A percentile compares a stretch with the other conserved stretches of the same genome.
Conservation (phyloP, 2,113 vertebrate species). For the Nestor notabilis region DNA sequence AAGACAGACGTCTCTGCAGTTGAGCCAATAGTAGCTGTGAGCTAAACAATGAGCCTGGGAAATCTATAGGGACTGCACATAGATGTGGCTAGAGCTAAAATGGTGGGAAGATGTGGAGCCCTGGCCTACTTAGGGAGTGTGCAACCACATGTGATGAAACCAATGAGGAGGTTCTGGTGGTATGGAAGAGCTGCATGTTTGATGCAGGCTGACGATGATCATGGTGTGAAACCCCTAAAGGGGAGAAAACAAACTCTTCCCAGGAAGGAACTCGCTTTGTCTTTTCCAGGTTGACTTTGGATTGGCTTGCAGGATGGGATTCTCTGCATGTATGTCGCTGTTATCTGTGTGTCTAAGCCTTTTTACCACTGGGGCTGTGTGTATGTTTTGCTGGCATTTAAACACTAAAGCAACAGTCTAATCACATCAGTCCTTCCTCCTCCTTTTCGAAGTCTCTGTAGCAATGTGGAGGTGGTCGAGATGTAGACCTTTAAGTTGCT, state of each 20-base stretch:
- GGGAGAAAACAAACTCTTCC: neutral
- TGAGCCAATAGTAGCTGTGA: constrained; percentile 81
- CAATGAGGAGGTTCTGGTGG: neutral
- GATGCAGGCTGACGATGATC: neutral
- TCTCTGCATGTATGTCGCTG: neutral
- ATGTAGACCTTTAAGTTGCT: neutral
- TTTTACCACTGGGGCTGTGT: neutral
- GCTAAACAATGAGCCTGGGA: constrained; percentile 36
- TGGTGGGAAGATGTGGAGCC: neutral
- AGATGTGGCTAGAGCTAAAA: neutral
- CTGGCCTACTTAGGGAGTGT: neutral
- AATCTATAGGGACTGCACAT: too few species aligned
- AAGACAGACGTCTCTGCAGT: constrained; percentile 85
- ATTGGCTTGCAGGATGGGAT: neutral
- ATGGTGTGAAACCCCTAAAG: neutral
- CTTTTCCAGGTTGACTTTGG: neutral
- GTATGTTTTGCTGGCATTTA: neutral
- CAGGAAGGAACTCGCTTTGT: neutral
- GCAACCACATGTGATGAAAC: neutral
- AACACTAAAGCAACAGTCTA: neutral
- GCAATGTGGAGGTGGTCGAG: neutral
- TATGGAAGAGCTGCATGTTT: neutral
- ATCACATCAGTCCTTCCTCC: neutral
- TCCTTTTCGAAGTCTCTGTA: neutral
- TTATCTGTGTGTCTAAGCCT: neutral